Evolutionary conservation across 2,113 vertebrate species (phyloP).

Genomic region (Paramisgurnus dabryanus): DNA sequence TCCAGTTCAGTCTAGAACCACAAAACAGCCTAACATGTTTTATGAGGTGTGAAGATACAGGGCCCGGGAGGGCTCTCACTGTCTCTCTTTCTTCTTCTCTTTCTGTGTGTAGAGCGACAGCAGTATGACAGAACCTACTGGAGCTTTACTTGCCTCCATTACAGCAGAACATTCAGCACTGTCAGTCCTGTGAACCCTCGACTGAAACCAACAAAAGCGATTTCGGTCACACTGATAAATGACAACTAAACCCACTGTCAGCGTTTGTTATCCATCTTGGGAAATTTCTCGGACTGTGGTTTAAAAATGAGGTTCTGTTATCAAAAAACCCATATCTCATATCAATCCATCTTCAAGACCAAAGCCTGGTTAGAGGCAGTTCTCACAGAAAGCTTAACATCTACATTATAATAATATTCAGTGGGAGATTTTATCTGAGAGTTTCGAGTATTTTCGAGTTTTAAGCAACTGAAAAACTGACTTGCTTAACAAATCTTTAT

Average conservation of each 20-base stretch:
- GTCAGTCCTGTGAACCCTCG: conserved; percentile 11
- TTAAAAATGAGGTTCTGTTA: background rate
- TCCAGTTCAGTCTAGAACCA: conserved; percentile 51
- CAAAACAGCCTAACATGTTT: conserved; percentile 60
- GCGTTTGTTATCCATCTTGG: background rate
- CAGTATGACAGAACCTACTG: background rate
- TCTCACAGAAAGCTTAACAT: background rate
- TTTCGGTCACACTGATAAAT: background rate
- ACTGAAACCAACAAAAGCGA: background rate
- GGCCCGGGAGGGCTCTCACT: background rate
- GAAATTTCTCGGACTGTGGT: background rate
- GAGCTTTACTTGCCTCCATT: conserved; percentile 1
- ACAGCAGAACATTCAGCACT: conserved; percentile 6
- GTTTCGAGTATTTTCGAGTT: background rate
- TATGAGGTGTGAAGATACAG: conserved; percentile 55
- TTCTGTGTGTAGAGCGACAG: background rate
- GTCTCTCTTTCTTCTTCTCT: background rate
- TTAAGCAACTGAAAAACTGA: background rate
- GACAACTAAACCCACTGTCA: background rate
- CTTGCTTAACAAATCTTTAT: background rate
- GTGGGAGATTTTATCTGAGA: background rate
- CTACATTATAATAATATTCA: background rate
- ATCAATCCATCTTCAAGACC: background rate
- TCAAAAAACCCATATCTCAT: background rate
- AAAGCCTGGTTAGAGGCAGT: background rate